phyloP scores from a whole-genome alignment of 2,113 vertebrate species.

The Arvicanthis niloticus region DNA sequence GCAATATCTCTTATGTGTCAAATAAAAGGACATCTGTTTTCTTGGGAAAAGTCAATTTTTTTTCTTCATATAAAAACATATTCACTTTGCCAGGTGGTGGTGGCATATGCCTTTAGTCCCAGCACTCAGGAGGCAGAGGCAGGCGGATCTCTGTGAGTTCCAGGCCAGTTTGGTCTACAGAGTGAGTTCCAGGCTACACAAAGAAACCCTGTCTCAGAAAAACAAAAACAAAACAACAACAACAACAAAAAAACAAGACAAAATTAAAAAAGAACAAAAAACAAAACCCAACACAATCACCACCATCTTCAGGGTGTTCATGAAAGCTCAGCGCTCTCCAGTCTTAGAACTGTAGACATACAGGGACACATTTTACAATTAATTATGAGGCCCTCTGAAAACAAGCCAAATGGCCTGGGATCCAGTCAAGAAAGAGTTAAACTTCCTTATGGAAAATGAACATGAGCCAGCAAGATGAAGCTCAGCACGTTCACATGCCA shows the following conservation, averaged over 20 bases:
- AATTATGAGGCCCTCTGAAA: constrained; percentile 45
- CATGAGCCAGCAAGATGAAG: neutral
- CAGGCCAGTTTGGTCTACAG: no score
- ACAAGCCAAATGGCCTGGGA: constrained; percentile 4
- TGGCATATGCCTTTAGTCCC: neutral
- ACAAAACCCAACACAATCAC: neutral
- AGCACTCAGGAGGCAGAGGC: neutral
- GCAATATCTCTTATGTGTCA: neutral
- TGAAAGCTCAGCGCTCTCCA: neutral
- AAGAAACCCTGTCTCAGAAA: neutral
- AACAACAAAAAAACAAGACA: no score
- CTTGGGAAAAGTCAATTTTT: neutral
- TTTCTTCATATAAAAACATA: neutral
- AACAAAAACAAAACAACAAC: neutral
- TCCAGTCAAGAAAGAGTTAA: constrained; percentile 1
- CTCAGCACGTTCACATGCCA: neutral
- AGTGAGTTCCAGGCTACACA: no score
- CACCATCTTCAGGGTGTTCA: neutral
- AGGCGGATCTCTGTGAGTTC: neutral
- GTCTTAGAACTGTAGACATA: constrained; percentile 12
- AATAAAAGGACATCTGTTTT: constrained; percentile 35
- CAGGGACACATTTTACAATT: constrained; percentile 37
- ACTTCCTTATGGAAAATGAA: neutral
- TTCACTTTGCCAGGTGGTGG: neutral
- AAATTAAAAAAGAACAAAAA: no score